Conservation (phyloP, 2,888 invertebrate species). For the Pandemis cinnamomeana region DNA sequence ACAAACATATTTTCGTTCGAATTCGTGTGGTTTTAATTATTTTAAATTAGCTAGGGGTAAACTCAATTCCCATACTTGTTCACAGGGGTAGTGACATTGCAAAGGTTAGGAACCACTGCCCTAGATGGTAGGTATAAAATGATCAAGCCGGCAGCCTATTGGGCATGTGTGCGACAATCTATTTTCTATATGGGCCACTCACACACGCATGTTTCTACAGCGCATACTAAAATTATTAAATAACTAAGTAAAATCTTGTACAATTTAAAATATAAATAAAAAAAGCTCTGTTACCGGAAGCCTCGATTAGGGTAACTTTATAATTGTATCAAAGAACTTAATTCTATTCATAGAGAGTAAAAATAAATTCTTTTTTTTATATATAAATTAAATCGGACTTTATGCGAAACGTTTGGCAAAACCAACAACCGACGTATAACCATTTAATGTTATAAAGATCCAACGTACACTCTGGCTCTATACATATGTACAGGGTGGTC, state of each 20-base stretch:
- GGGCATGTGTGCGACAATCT: too few relatives aligned
- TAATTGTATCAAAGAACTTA: conserved; percentile 25
- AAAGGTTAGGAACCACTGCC: too few relatives aligned
- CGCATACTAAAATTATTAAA: conserved; percentile 7
- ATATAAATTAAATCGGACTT: neutral
- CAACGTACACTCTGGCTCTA: neutral
- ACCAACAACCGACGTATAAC: neutral
- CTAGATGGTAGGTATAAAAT: too few relatives aligned
- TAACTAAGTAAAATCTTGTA: conserved; percentile 32
- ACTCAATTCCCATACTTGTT: too few relatives aligned
- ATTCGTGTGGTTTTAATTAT: too few relatives aligned
- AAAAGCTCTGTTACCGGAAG: conserved; percentile 38
- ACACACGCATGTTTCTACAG: neutral
- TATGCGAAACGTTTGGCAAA: conserved; percentile 11
- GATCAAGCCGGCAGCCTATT: too few relatives aligned
- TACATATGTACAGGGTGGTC: too few relatives aligned
- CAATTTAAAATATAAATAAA: conserved; percentile 26
- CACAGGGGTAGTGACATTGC: too few relatives aligned
- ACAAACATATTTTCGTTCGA: too few relatives aligned
- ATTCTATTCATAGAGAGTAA: conserved; percentile 37
- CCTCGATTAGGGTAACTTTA: conserved; percentile 36
- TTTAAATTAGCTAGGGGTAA: too few relatives aligned
- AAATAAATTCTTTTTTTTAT: conserved; percentile 32
- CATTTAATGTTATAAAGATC: neutral
- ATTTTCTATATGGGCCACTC: neutral